Base-by-base conservation (phyloP, 2,797 vertebrate species). In the Eupleurogrammus muticus region DNA sequence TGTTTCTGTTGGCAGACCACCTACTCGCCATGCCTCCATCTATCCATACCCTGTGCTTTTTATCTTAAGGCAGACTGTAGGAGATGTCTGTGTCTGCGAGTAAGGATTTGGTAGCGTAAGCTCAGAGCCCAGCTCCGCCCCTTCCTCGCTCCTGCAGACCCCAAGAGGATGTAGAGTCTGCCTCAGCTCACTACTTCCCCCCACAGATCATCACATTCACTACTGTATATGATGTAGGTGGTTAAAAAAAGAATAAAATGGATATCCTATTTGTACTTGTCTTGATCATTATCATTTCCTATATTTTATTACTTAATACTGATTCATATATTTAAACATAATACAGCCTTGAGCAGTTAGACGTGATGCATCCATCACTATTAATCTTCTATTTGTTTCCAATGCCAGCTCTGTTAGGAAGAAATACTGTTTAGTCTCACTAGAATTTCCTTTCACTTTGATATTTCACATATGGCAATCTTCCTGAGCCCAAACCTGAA, bases 81-180 rank as follows among this genome's bases (percentile, higher is more conserved):
- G 59, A 77, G 71, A 87, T 77, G 75, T 85, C 82, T 87, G 60
- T 46, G 65, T 85, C 78, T 88, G 72, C 12, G 14, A 70, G 66
- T 66, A 60, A 81, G 72, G 76, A 89, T 89, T 83, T 87, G 70
- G 68, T 83, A 77, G 53, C 80, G 82, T 76, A 77, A 89, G 46
- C 77, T 70, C 66, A 75, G 63, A 72, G 60, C 53, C 54, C 34
- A 23, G 46, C 71, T 80, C 76, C 49, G 7, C 54, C 79, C 28
- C 54, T 21, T 52, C 56, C 28, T 69, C 32, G 9, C 52, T 71
- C 48, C 52, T 77, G 57, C 62, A 72, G 64, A 68, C 61, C 73
- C 42, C 55, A 34, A 56, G 55, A 78, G 68, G 44, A 71, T 78
- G 54, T 36, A 19, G 65, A 9, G 28, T 70, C 69, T 63, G 47